phyloP scores from a whole-genome alignment of 2,797 vertebrate species.

The Falco rusticolus region DNA sequence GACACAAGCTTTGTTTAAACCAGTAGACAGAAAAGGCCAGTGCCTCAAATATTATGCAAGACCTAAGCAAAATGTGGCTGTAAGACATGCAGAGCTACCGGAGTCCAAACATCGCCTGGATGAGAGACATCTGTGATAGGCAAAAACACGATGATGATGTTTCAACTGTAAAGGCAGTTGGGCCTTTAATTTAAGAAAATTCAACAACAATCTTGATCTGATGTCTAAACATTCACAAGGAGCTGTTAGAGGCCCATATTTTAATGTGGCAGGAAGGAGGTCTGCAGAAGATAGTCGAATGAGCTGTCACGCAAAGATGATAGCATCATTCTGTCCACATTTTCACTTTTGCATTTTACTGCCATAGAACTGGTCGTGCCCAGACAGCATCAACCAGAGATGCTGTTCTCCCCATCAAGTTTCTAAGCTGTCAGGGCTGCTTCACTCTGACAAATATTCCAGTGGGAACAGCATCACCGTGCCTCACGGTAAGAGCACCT shows the following conservation, averaged over 20 bases:
- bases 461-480: neutral
- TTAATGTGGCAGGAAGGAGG: neutral
- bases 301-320: neutral
- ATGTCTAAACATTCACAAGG: constrained; percentile 8
- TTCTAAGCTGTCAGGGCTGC: neutral
- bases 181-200: neutral
- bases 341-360: neutral
- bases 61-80: neutral
- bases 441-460: neutral
- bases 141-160: neutral
- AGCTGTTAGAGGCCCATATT: neutral
- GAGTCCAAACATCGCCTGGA: neutral
- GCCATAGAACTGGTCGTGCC: neutral
- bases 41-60: neutral
- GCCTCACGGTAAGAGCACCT: neutral
- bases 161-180: neutral
- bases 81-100: neutral
- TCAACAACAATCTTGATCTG: neutral
- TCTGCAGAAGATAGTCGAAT: neutral
- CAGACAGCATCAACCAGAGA: neutral
- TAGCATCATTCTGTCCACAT: neutral
- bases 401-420: neutral
- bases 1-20: neutral
- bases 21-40: neutral
- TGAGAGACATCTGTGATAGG: constrained; percentile 17